Conservation (phyloP, 1,140 invertebrate species). For the Bombus pascuorum region DNA sequence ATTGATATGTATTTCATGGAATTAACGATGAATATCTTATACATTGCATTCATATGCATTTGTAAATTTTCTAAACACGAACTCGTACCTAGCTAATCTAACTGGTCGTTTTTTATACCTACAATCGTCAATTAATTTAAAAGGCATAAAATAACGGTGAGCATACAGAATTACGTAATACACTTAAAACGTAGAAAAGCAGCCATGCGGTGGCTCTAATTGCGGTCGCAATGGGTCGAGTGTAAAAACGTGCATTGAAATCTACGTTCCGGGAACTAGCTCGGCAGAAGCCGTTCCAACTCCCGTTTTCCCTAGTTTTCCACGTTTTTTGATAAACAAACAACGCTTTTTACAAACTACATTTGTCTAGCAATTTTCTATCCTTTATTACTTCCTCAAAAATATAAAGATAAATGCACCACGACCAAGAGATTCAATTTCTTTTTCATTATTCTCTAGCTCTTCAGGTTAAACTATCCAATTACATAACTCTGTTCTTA, state of each 20-base stretch:
- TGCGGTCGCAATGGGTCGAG: constrained; percentile 41
- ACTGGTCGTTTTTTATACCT: not conserved
- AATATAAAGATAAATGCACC: not conserved
- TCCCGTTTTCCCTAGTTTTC: constrained; percentile 1
- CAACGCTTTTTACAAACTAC: not conserved
- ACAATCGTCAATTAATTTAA: not conserved
- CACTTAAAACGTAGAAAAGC: constrained; percentile 29
- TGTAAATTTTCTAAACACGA: not conserved
- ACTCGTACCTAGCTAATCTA: not conserved
- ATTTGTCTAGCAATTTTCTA: too few species aligned
- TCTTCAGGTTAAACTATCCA: not conserved
- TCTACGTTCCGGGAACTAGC: constrained; percentile 24
- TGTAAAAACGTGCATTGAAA: constrained; percentile 39
- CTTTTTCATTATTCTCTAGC: not conserved
- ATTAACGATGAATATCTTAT: not conserved
- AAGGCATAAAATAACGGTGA: constrained; percentile 37
- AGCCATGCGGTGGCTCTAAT: constrained; percentile 37
- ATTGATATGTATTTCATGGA: too few species aligned
- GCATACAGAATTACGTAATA: constrained; percentile 44
- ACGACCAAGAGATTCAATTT: not conserved
- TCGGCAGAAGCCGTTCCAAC: not conserved
- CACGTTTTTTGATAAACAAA: not conserved
- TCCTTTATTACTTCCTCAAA: not conserved
- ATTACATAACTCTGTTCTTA: not conserved
- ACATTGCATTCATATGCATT: not conserved